Base-by-base conservation (phyloP, 2,888 invertebrate genomes). In the Nomada fabriciana region DNA sequence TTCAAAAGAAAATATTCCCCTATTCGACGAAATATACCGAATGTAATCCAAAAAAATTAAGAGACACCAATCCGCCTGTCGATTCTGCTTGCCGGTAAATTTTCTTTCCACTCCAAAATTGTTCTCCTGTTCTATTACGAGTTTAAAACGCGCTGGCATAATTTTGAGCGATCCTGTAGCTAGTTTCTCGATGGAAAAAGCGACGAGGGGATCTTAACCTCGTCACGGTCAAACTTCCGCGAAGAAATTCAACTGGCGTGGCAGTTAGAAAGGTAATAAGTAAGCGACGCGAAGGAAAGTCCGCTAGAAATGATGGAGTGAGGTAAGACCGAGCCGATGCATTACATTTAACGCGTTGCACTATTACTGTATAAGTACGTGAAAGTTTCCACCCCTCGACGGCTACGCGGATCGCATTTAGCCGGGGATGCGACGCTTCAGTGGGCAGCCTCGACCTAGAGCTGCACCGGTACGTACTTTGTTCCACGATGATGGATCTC, bases 161-260 rank as follows among this genome's bases (percentile, higher is more conserved):
- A n/a, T 43, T 71, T 71, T 61, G 60, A 71, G 23, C 10, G 4
- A 15, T 20, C 20, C 50, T 71, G 60, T 71, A 61, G 70, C 13
- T 50, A 75, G 68, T 79, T 79, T 79, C 78, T 64, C 70, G 69
- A 7, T 42, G 63, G 57, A 79, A 79, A 69, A 68, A 63, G 63
- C 75, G 55, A 43, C 53, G 43, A 43, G 53, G 52, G 77, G 77
- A 79, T 70, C 67, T 71, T 80, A 80, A 82, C 80, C 80, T 57
- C 80, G 89, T 86, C 88, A 87, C 86, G 86, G 89, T 86, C 88
- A 86, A 88, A 86, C 89, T 89, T 90, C 86, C 89, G 87, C 85
- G 80, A 88, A 85, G 86, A 87, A 89, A 89, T 87, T 85, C 84
- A 78, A 55, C 18, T 71, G 81, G 81, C 77, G 83, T 78, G 84